Base-by-base conservation (phyloP, 2,888 invertebrate species). In the Baccha elongata region DNA sequence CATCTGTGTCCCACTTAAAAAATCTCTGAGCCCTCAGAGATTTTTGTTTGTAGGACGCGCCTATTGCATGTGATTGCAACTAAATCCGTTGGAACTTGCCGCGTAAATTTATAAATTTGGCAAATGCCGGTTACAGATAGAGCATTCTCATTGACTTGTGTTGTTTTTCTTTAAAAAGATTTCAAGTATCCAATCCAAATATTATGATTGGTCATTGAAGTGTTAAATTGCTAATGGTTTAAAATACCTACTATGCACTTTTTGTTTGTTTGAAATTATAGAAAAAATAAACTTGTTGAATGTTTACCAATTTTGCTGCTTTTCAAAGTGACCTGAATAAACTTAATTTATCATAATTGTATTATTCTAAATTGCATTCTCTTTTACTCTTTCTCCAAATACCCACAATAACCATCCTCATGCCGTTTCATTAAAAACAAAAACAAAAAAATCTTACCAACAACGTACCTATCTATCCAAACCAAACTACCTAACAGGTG, bases 401-500 rank as follows among this genome's bases (percentile, higher is more conserved):
- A 19, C 7, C 19, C 17, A 53, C 37, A 17, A 13, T 35, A 35
- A 13, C 37, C 55, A 15, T 58, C 58, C 40, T 23, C 15, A 40
- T 52, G 48, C 37, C 35, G 35, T 21, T 11, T 42, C 35, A 55
- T 67, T 68, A 26, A 68, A n/a, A n/a, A n/a, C n/a, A n/a, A n/a
- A n/a, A n/a, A n/a, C n/a, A n/a, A n/a, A 50, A 26, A 67, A 68
- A 13, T 26, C 44, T 42, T 11, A 52, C 13, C 17, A 35, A 65
- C 29, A 32, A 32, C 29, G 15, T 21, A 42, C 29, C 15, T 19
- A 40, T 52, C 13, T 60, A 58, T 58, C 19, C 8, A 21, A 42
- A 17, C 42, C 8, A 48, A 26, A 13, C 23, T 44, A n/a, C n/a
- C n/a, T n/a, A 79, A 65, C 80, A 75, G 81, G 81, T 81, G 75